A percentile compares a stretch with the other conserved stretches of the same genome.
Evolutionary conservation across 1,140 invertebrate species (phyloP).

Genomic region (Lethrus apterus): DNA sequence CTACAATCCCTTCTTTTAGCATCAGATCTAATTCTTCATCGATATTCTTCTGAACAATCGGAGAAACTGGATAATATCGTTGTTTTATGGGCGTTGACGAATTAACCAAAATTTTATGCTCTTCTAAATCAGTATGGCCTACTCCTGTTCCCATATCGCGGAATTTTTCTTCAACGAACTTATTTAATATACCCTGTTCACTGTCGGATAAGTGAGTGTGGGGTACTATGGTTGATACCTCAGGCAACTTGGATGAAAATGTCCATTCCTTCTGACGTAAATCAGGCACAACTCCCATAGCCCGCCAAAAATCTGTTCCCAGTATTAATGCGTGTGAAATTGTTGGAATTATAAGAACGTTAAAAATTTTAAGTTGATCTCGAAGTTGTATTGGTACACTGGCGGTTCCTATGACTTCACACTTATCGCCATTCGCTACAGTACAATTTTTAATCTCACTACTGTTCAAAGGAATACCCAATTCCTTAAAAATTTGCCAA

Average conservation of each 20-base stretch:
- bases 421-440: constrained; percentile 16
- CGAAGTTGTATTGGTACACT: constrained; percentile 3
- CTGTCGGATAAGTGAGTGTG: background rate
- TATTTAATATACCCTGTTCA: background rate
- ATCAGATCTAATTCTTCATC: constrained; percentile 26
- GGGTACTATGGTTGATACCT: background rate
- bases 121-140: constrained; percentile 20
- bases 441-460: constrained; percentile 2
- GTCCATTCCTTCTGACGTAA: constrained; percentile 6
- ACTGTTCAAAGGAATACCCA: background rate
- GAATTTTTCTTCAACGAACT: background rate
- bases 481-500: constrained; percentile 7
- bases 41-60: constrained; percentile 20
- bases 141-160: background rate
- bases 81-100: constrained; percentile 27
- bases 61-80: constrained; percentile 25
- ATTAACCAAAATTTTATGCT: constrained; percentile 26
- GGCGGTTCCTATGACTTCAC: constrained; percentile 8
- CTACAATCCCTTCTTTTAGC: constrained; percentile 24
- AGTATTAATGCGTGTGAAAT: constrained; percentile 5
- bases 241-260: constrained; percentile 1
- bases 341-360: background rate
- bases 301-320: constrained; percentile 13
- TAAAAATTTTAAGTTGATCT: background rate
- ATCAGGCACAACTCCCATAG: constrained; percentile 13